Percentiles rank a stretch among this genome's conserved stretches.
These are phyloP conservation scores for Apis laboriosa DNA, from an alignment of 1,140 invertebrate species.

Conservation along the genomic window DNA sequence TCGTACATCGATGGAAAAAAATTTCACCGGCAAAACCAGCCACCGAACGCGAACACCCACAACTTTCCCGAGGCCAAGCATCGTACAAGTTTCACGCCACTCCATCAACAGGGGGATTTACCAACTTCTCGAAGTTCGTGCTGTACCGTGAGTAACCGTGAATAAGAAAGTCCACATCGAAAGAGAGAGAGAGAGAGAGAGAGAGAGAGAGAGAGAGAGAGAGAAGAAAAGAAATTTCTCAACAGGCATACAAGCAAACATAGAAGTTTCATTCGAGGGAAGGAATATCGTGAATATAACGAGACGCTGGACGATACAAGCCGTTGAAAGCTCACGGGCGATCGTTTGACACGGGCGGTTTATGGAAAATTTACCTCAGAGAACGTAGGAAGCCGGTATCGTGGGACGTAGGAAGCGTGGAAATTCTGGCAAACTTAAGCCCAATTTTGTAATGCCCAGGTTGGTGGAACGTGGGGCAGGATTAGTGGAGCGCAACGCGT, in stretches of 20 bases:
- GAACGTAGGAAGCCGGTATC: conserved; percentile 63
- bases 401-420: conserved; percentile 61
- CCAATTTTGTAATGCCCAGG: conserved; percentile 67
- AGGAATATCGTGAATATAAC: not conserved
- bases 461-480: conserved; percentile 58
- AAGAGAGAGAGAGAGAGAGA: too few relatives aligned
- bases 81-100: not conserved
- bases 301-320: not conserved
- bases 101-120: not conserved
- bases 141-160: not conserved
- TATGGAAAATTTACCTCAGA: conserved; percentile 68
- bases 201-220: too few relatives aligned
- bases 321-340: not conserved
- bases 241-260: not conserved
- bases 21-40: not conserved
- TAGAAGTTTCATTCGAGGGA: not conserved
- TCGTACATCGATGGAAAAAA: not conserved
- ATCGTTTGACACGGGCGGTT: not conserved
- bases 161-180: not conserved
- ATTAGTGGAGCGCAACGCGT: conserved; percentile 68
- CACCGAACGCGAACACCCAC: not conserved
- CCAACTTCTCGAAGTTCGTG: not conserved
- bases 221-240: too few relatives aligned
- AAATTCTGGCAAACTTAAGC: conserved; percentile 68
- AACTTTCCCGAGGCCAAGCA: conserved; percentile 5